Conservation (phyloP, 2,888 invertebrate species). For the Dromius quadrimaculatus region DNA sequence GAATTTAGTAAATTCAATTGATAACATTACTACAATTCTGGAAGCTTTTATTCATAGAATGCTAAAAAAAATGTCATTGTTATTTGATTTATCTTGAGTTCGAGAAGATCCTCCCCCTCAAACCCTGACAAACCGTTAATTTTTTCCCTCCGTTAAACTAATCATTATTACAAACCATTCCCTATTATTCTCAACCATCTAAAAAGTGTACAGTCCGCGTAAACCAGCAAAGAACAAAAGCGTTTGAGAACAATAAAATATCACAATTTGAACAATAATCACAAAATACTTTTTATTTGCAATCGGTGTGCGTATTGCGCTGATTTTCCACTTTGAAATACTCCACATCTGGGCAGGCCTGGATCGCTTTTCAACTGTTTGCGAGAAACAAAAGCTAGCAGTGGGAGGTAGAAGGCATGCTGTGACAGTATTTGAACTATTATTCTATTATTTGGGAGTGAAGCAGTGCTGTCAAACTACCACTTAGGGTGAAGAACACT, state of each 20-base stretch:
- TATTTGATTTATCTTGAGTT: too few species aligned
- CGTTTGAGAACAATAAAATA: constrained; percentile 54
- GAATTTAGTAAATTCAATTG: too few species aligned
- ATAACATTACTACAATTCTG: too few species aligned
- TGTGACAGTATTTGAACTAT: constrained; percentile 52
- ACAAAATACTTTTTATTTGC: constrained; percentile 53
- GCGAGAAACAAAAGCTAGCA: constrained; percentile 54
- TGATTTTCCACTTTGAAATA: constrained; percentile 3
- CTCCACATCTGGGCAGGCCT: constrained; percentile 27
- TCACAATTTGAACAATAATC: constrained; percentile 55
- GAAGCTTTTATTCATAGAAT: too few species aligned
- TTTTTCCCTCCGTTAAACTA: constrained; percentile 3
- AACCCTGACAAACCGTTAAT: neutral
- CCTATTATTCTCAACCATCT: constrained; percentile 8
- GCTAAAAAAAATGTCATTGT: too few species aligned
- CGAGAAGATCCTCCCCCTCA: constrained; percentile 14
- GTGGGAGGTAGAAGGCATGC: constrained; percentile 55
- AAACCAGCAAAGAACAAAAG: constrained; percentile 32
- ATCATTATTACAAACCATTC: constrained; percentile 4
- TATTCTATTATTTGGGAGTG: constrained; percentile 37
- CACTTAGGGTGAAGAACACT: neutral
- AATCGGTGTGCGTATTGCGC: constrained; percentile 5
- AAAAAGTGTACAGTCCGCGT: constrained; percentile 14
- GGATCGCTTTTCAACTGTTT: constrained; percentile 53
- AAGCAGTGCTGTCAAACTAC: neutral